Evolutionary conservation across 2,113 vertebrate species (phyloP).

Genomic region (Carettochelys insculpta): DNA sequence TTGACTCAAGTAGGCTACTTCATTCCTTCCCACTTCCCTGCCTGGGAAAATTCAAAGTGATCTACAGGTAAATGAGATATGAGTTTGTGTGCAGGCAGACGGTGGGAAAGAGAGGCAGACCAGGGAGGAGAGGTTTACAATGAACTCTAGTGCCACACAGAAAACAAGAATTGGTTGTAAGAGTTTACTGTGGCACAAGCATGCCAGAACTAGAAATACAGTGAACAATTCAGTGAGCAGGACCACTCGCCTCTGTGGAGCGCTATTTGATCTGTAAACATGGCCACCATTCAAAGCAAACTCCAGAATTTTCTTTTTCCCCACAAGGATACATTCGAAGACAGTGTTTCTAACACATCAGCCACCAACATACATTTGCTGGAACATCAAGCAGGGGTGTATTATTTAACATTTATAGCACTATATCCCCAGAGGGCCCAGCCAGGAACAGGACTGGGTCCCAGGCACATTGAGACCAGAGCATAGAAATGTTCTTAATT

Average conservation of each 20-base stretch:
- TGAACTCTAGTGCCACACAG: accelerated
- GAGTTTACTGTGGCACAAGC: background rate
- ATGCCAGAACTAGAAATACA: background rate
- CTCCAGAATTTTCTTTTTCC: background rate
- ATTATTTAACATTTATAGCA: background rate
- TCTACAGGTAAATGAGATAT: background rate
- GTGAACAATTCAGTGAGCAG: background rate
- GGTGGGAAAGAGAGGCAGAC: background rate
- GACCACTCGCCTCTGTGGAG: background rate
- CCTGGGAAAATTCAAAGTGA: background rate
- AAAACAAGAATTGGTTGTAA: accelerated
- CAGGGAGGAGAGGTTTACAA: background rate
- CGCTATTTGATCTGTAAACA: background rate
- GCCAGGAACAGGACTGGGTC: background rate
- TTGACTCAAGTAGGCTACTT: background rate
- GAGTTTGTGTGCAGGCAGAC: background rate
- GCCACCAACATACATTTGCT: background rate
- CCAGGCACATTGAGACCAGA: background rate
- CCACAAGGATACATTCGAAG: background rate
- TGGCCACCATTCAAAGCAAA: background rate
- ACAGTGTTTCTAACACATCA: background rate
- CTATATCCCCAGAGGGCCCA: background rate
- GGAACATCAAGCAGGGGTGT: background rate
- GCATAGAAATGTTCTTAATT: background rate
- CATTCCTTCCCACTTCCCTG: background rate